phyloP scores from a whole-genome alignment of 1,140 invertebrate species.

The Oncopodura yosiiana region DNA sequence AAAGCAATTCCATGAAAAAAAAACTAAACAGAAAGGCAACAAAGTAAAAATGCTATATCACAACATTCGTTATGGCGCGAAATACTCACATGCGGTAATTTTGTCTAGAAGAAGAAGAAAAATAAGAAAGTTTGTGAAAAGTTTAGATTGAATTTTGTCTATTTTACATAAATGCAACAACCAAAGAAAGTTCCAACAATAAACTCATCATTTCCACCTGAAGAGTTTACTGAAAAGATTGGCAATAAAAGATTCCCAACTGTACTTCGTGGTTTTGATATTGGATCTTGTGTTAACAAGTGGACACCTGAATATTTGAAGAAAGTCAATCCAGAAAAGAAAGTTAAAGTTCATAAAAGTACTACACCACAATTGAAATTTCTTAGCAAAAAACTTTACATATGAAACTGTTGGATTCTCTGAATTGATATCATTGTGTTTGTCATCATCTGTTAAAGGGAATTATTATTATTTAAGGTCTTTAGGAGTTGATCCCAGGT shows the following conservation, averaged over 20 bases:
- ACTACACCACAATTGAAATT: slow-evolving; percentile 45
- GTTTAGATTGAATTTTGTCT: too few species aligned
- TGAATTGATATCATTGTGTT: slow-evolving; percentile 42
- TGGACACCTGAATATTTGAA: slow-evolving; percentile 47
- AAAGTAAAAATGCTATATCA: too few species aligned
- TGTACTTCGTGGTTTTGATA: slow-evolving; percentile 44
- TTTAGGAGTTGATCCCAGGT: slow-evolving; percentile 44
- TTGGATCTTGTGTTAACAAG: slow-evolving; percentile 44
- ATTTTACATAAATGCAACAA: too few species aligned
- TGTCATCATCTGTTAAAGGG: slow-evolving; percentile 35
- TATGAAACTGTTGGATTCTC: slow-evolving; percentile 47
- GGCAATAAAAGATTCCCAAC: slow-evolving; percentile 37
- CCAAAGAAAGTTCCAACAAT: not conserved
- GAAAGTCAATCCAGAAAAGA: slow-evolving; percentile 38
- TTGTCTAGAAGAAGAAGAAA: too few species aligned
- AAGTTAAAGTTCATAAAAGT: slow-evolving; percentile 49
- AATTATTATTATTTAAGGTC: slow-evolving; percentile 50
- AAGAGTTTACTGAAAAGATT: not conserved
- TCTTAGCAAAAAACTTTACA: slow-evolving; percentile 49
- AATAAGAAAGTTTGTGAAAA: too few species aligned
- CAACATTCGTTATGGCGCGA: too few species aligned
- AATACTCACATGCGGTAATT: not conserved
- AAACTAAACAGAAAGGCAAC: too few species aligned
- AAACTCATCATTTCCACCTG: not conserved
- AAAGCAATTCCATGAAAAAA: too few species aligned